Percentiles rank a stretch among this genome's conserved stretches.
Conservation (phyloP, 2,888 invertebrate species). For the Salticus scenicus region DNA sequence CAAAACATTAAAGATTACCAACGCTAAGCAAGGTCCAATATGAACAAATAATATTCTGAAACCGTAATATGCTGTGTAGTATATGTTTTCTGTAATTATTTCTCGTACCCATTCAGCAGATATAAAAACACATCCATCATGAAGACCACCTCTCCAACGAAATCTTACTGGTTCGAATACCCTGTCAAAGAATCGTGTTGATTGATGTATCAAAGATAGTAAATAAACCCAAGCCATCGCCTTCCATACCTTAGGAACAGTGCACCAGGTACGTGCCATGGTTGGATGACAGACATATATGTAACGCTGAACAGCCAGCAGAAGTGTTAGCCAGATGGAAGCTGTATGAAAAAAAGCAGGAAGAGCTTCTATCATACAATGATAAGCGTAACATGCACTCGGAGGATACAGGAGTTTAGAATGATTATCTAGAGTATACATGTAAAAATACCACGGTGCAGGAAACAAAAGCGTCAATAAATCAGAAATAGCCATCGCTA, state of each 20-base stretch:
- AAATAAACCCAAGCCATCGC: slow-evolving; percentile 87
- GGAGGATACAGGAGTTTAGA: slow-evolving; percentile 86
- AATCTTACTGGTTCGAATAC: slow-evolving; percentile 80
- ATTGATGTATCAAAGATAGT: slow-evolving; percentile 87
- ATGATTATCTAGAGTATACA: slow-evolving; percentile 92
- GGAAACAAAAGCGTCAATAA: slow-evolving; percentile 94
- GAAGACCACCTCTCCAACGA: slow-evolving; percentile 81
- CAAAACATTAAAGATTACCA: slow-evolving; percentile 91
- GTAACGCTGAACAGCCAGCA: slow-evolving; percentile 92
- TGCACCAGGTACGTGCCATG: slow-evolving; percentile 85
- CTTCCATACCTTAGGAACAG: slow-evolving; percentile 83
- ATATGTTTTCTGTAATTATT: slow-evolving; percentile 83
- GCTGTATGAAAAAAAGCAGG: slow-evolving; percentile 94
- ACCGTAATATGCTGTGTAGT: slow-evolving; percentile 85
- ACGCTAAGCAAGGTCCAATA: slow-evolving; percentile 88
- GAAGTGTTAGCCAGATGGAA: slow-evolving; percentile 93
- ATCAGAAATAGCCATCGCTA: slow-evolving; percentile 97
- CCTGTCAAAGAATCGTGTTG: slow-evolving; percentile 87
- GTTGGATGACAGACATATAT: slow-evolving; percentile 96
- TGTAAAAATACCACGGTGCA: slow-evolving; percentile 92
- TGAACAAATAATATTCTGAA: slow-evolving; percentile 95
- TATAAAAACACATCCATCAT: slow-evolving; percentile 72
- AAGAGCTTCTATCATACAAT: slow-evolving; percentile 78
- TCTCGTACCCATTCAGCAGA: slow-evolving; percentile 83
- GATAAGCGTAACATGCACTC: slow-evolving; percentile 86